These are phyloP conservation scores for Lasioglossum vierecki DNA, from an alignment of 2,888 invertebrate species.

Conservation along the genomic window DNA sequence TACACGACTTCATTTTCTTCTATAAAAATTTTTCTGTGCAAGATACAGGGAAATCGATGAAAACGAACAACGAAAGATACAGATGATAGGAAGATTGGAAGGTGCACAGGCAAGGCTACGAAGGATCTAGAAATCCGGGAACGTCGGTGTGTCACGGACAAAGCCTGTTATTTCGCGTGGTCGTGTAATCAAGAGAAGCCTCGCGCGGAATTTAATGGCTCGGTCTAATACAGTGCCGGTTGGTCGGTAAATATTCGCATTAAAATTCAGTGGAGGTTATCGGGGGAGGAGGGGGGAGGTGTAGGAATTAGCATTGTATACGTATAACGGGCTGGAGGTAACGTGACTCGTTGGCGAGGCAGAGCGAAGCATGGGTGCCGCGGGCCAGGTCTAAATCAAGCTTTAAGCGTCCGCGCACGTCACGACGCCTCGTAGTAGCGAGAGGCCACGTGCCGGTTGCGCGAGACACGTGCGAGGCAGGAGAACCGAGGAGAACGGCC, in stretches of 20 bases:
- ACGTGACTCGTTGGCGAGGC: conserved; percentile 28
- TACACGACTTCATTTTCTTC: too few relatives aligned
- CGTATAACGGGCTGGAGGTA: conserved; percentile 34
- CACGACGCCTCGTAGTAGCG: conserved; percentile 18
- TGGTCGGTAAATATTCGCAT: conserved; percentile 47
- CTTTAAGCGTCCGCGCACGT: conserved; percentile 50
- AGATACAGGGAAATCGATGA: too few relatives aligned
- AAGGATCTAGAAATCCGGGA: neutral
- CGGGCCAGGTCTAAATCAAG: conserved; percentile 39
- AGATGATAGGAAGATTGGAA: neutral
- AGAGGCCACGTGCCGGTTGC: conserved; percentile 21
- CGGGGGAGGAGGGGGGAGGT: conserved; percentile 8
- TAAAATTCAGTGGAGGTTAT: conserved; percentile 51
- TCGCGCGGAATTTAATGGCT: conserved; percentile 22
- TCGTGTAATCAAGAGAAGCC: conserved; percentile 11
- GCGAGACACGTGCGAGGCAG: neutral
- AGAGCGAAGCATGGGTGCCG: neutral
- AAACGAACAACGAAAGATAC: neutral
- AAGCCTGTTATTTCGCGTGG: conserved; percentile 1
- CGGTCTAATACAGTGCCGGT: conserved; percentile 22
- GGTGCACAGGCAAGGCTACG: neutral
- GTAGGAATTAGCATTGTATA: conserved; percentile 36
- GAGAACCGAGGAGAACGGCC: neutral
- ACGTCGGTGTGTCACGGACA: neutral
- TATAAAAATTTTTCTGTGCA: too few relatives aligned